phyloP scores from a whole-genome alignment of 2,888 invertebrate genomes.

The Dolomedes plantarius region DNA sequence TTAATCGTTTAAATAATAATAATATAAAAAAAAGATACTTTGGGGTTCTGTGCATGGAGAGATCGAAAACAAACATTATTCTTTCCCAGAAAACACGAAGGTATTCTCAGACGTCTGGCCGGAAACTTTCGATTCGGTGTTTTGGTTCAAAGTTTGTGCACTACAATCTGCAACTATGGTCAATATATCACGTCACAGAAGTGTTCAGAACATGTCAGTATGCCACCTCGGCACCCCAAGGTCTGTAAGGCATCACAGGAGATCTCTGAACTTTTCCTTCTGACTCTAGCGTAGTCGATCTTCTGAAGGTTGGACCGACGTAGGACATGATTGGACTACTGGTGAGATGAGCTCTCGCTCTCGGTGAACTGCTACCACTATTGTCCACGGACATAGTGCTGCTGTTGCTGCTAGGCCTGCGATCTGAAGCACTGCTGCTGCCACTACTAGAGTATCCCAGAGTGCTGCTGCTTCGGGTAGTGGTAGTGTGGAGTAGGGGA shows the following conservation, averaged over 20 bases:
- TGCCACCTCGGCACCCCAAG: conserved; percentile 97
- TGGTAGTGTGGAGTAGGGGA: conserved; percentile 20
- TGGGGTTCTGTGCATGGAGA: too few relatives aligned
- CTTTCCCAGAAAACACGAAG: too few relatives aligned
- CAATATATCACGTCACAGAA: too few relatives aligned
- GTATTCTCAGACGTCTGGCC: too few relatives aligned
- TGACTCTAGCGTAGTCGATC: conserved; percentile 26
- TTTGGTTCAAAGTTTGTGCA: too few relatives aligned
- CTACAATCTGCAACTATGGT: too few relatives aligned
- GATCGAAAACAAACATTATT: too few relatives aligned
- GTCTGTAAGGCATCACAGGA: conserved; percentile 88
- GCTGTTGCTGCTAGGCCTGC: conserved; percentile 19
- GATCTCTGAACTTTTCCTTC: conserved; percentile 32
- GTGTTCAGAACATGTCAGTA: too few relatives aligned
- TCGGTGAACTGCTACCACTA: background rate
- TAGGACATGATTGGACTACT: conserved; percentile 58
- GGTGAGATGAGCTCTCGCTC: conserved; percentile 27
- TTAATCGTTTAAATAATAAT: too few relatives aligned
- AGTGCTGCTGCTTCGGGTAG: conserved; percentile 22
- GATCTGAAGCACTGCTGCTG: conserved; percentile 7
- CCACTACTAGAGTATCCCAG: background rate
- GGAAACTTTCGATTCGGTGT: too few relatives aligned
- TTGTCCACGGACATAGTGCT: background rate
- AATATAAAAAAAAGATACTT: too few relatives aligned
- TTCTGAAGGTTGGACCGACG: conserved; percentile 45